Evolutionary conservation across 2,113 vertebrate genomes (phyloP), one percentile per base, ranked within the genome.

Genomic region (Sturnus vulgaris): DNA sequence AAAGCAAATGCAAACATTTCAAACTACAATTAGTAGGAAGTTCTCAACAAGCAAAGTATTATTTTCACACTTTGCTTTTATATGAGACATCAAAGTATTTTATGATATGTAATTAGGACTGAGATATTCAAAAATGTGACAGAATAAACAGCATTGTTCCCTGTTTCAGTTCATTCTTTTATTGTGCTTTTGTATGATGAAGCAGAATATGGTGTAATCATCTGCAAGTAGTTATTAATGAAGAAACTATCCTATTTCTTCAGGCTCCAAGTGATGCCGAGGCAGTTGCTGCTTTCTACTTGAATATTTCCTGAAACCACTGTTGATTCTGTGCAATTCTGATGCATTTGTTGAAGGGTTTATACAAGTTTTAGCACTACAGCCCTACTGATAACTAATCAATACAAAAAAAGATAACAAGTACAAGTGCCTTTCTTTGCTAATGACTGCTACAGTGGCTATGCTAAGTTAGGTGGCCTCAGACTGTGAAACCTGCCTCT

Each of bases 31-130:
- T 60, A 85, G 53, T 44, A 90, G n/a, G 17, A 89, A 82, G 31
- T 49, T 78, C 57, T 78, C 57, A 69, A 71, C 22, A 47, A 82
- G 25, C 7, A 47, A 84, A 91, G 31, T 60, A 57, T 69, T 80
- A 71, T 88, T 86, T 95, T 95, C 72, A 83, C 59, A 80, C 40
- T 72, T 92, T 77, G 22, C 61, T 33, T 90, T 94, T 76, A 95
- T 80, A 49, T n/a, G 46, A 86, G 50, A 28, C 72, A 80, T 72
- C 71, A 50, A 73, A 83, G 12, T 64, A 65, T 80, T 88, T 88
- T 93, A 56, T 60, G 22, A 57, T n/a, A 79, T 5, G 22, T 56
- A 69, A 65, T 88, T 80, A 81, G 55, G 28, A 90, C 49, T 12
- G 50, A 90, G 50, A 88, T 64, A 53, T 90, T 90, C 7, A 80